phyloP scores from a whole-genome alignment of 2,113 vertebrate genomes.

The Todiramphus chloris region DNA sequence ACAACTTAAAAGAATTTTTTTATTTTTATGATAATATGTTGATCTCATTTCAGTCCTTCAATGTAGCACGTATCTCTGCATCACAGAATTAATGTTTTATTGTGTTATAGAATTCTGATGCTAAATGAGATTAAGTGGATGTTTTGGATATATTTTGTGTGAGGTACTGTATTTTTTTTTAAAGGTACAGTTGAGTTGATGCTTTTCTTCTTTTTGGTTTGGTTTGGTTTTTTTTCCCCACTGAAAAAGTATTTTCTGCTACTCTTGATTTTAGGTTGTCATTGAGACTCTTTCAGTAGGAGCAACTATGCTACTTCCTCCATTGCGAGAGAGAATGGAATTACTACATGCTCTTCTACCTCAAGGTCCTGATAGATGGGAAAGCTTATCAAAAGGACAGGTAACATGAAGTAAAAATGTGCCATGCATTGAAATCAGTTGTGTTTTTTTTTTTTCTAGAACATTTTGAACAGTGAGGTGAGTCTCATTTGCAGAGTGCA shows the following conservation, averaged over 20 bases:
- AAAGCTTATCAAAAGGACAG: constrained; percentile 98
- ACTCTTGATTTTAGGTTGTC: constrained; percentile 83
- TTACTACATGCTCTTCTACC: constrained; percentile 94
- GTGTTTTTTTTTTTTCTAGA: not conserved
- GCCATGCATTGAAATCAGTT: not conserved
- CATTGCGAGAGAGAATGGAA: constrained; percentile 95
- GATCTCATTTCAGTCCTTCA: not conserved
- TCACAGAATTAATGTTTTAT: not conserved
- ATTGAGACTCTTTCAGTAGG: constrained; percentile 98
- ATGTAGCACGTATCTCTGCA: accelerated
- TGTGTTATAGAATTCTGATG: not conserved
- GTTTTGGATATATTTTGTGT: not conserved
- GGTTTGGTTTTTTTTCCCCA: not conserved
- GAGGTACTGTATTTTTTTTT: not conserved
- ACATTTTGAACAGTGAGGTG: not conserved
- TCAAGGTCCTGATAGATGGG: constrained; percentile 97
- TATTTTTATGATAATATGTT: not conserved
- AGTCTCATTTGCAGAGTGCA: not conserved
- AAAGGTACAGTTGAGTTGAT: not conserved
- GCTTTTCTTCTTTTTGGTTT: not conserved
- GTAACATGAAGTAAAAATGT: constrained; percentile 66
- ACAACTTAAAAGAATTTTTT: not conserved
- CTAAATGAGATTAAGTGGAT: not conserved
- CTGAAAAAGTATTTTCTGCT: not conserved
- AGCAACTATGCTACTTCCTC: constrained; percentile 96